A percentile compares a stretch with the other conserved stretches of the same genome.
These are phyloP conservation scores for Megaceryle torquata DNA, from an alignment of 2,113 vertebrate genomes.

Conservation along the genomic window DNA sequence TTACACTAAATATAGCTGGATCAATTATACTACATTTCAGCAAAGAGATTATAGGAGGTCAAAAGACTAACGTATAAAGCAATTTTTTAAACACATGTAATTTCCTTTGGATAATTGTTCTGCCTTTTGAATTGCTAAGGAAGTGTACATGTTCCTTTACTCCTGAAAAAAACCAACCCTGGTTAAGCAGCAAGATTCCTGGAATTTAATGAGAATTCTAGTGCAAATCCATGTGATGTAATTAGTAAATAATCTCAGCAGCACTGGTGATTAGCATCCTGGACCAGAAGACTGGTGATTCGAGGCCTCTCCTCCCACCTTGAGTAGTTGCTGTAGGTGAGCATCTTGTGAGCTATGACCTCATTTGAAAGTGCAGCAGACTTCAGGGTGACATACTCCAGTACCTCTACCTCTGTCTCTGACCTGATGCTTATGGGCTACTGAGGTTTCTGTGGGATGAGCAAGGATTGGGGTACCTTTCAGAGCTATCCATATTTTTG, in stretches of 20 bases:
- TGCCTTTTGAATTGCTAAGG: not conserved
- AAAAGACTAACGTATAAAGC: not conserved
- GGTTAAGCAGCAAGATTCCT: not conserved
- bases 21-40: slow-evolving; percentile 19
- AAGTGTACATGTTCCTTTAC: not conserved
- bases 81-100: not conserved
- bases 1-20: slow-evolving; percentile 4
- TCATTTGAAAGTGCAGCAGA: not conserved
- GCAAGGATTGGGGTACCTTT: not conserved
- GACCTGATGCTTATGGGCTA: not conserved
- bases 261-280: not conserved
- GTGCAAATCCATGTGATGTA: not conserved
- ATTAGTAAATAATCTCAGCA: not conserved
- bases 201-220: not conserved
- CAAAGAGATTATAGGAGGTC: not conserved
- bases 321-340: not conserved
- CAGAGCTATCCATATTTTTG: not conserved
- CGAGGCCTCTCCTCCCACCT: not conserved
- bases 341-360: not conserved
- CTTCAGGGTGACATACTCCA: not conserved
- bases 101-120: slow-evolving; percentile 11
- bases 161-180: not conserved
- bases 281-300: not conserved
- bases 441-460: not conserved
- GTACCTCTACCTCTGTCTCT: not conserved